phyloP scores from a whole-genome alignment of 2,888 invertebrate species.

The Diarsia mendica region DNA sequence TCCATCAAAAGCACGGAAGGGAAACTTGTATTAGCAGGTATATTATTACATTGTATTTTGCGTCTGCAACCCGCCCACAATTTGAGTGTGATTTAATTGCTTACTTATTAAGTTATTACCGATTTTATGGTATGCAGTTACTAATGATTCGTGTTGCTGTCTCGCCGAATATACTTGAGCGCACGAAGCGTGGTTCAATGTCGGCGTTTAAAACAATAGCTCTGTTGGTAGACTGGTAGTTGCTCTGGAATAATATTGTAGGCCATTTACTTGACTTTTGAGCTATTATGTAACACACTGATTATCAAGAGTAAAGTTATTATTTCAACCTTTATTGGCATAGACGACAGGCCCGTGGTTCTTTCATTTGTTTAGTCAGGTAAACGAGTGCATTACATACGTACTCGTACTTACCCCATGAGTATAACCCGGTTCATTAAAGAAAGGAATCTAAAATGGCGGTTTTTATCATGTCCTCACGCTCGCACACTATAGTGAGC shows the following conservation, averaged over 20 bases:
- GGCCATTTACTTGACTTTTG: neutral
- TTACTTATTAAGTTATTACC: constrained; percentile 63
- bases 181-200: constrained; percentile 63
- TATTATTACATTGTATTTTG: constrained; percentile 18
- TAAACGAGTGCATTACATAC: neutral
- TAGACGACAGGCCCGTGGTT: neutral
- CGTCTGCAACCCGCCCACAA: constrained; percentile 45
- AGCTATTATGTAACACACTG: neutral
- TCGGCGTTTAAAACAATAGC: constrained; percentile 28
- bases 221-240: neutral
- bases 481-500: no score
- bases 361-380: neutral
- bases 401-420: neutral
- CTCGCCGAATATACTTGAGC: constrained; percentile 52
- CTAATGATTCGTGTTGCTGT: constrained; percentile 53
- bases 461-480: no score
- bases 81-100: constrained; percentile 56
- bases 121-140: constrained; percentile 64
- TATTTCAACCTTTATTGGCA: neutral
- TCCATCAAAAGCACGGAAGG: constrained; percentile 46
- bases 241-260: neutral
- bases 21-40: constrained; percentile 9
- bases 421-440: no score
- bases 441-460: no score
- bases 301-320: neutral